Evolutionary conservation across 1,140 invertebrate genomes (phyloP).

Genomic region (Chelonus insularis): DNA sequence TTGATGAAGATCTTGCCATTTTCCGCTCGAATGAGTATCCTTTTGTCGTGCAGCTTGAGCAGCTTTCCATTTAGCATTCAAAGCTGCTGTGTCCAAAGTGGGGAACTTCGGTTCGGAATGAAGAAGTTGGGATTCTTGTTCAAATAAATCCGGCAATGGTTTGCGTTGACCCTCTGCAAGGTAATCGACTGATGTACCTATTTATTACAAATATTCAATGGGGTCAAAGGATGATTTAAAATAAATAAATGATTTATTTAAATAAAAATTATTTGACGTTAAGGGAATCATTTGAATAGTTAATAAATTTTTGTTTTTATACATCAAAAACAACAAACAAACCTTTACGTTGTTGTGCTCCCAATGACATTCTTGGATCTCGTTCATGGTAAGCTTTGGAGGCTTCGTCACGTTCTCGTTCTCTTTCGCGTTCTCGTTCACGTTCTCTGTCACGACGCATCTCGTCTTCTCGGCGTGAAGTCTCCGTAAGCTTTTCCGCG

Average conservation of each 20-base stretch:
- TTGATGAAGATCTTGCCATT: constrained; percentile 49
- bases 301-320: too few species aligned
- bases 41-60: constrained; percentile 52
- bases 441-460: constrained; percentile 49
- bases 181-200: constrained; percentile 3
- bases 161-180: constrained; percentile 56
- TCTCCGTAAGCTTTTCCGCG: constrained; percentile 55
- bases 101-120: constrained; percentile 55
- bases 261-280: too few species aligned
- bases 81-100: constrained; percentile 48
- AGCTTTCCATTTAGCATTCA: constrained; percentile 57
- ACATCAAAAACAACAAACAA: too few species aligned
- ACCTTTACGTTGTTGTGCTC: constrained; percentile 56
- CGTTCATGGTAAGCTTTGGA: constrained; percentile 56
- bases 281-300: too few species aligned
- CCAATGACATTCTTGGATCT: constrained; percentile 47
- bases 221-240: neutral
- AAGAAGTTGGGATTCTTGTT: constrained; percentile 53
- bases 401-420: constrained; percentile 51
- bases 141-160: constrained; percentile 55
- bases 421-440: constrained; percentile 50
- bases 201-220: neutral
- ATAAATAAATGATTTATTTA: neutral
- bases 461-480: constrained; percentile 53
- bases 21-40: constrained; percentile 41